Percentiles rank a stretch among this genome's conserved stretches.
These are phyloP conservation scores for Xenopus petersii DNA, from an alignment of 2,797 vertebrate species.

Conservation along the genomic window DNA sequence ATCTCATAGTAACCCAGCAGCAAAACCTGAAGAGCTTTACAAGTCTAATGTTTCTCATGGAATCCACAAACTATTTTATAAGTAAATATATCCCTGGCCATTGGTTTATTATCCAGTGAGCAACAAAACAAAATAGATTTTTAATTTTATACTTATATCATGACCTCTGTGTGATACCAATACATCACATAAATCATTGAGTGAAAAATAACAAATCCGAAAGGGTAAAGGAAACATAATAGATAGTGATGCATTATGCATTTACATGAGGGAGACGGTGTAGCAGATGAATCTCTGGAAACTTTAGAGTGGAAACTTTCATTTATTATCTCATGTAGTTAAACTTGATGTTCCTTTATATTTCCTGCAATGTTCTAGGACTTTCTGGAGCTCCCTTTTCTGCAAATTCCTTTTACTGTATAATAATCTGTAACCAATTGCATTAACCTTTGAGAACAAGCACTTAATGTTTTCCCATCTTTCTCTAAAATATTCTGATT, in stretches of 20 bases:
- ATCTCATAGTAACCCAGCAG: too few species aligned
- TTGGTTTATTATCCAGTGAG: too few species aligned
- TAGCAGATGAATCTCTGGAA: neutral
- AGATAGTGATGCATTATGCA: too few species aligned
- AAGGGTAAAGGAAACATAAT: neutral
- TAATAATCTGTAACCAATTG: slow-evolving; percentile 23
- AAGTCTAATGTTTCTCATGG: too few species aligned
- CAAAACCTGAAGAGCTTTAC: too few species aligned
- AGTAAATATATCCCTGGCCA: too few species aligned
- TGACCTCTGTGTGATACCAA: too few species aligned
- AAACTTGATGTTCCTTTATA: neutral
- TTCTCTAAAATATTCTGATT: neutral
- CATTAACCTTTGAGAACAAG: slow-evolving; percentile 22
- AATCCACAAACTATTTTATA: too few species aligned
- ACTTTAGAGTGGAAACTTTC: slow-evolving; percentile 1
- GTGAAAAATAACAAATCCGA: neutral
- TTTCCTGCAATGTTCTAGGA: slow-evolving; percentile 12
- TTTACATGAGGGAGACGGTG: too few species aligned
- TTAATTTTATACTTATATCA: too few species aligned
- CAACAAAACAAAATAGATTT: too few species aligned
- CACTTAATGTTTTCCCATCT: neutral
- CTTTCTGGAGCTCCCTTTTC: neutral
- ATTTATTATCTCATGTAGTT: neutral
- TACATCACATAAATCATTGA: too few species aligned
- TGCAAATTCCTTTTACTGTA: neutral